Evolutionary conservation across 2,113 vertebrate species (phyloP).

Genomic region (Entelurus aequoreus): DNA sequence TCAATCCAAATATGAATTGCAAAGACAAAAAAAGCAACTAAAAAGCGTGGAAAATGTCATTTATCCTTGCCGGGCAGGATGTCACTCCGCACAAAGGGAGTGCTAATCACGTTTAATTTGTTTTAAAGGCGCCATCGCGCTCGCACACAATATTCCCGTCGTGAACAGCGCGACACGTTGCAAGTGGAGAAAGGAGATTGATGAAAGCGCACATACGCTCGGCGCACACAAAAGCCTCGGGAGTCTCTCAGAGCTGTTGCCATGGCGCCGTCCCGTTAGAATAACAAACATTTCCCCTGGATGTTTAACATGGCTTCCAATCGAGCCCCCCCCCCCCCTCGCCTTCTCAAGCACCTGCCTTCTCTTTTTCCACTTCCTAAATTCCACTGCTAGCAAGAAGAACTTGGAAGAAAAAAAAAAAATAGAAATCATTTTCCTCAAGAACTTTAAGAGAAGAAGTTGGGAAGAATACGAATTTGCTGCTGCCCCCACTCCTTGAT

Average conservation of each 20-base stretch:
- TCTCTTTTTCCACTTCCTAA: slow-evolving; percentile 69
- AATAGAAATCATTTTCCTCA: slow-evolving; percentile 55
- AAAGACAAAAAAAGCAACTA: too few species aligned
- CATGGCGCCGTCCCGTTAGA: slow-evolving; percentile 70
- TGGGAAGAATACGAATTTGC: slow-evolving; percentile 71
- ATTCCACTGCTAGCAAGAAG: slow-evolving; percentile 54
- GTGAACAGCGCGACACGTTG: too few species aligned
- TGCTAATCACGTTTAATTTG: too few species aligned
- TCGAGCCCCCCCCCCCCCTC: slow-evolving; percentile 49
- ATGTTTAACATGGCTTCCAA: slow-evolving; percentile 70
- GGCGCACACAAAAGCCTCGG: slow-evolving; percentile 46
- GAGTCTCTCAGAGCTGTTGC: slow-evolving; percentile 68
- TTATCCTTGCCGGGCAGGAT: too few species aligned
- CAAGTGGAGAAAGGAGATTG: slow-evolving; percentile 42
- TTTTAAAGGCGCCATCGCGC: too few species aligned
- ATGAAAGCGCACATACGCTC: slow-evolving; percentile 43
- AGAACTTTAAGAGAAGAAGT: slow-evolving; percentile 58
- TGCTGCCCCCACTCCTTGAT: slow-evolving; percentile 49
- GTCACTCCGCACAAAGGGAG: too few species aligned
- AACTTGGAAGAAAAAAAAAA: slow-evolving; percentile 63
- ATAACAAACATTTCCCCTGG: slow-evolving; percentile 73
- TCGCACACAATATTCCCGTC: too few species aligned
- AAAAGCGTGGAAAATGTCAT: too few species aligned
- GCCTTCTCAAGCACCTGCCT: slow-evolving; percentile 66
- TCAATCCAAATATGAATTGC: too few species aligned